These are phyloP conservation scores for Lamprotornis superbus DNA, from an alignment of 2,113 vertebrate species.

Conservation along the genomic window DNA sequence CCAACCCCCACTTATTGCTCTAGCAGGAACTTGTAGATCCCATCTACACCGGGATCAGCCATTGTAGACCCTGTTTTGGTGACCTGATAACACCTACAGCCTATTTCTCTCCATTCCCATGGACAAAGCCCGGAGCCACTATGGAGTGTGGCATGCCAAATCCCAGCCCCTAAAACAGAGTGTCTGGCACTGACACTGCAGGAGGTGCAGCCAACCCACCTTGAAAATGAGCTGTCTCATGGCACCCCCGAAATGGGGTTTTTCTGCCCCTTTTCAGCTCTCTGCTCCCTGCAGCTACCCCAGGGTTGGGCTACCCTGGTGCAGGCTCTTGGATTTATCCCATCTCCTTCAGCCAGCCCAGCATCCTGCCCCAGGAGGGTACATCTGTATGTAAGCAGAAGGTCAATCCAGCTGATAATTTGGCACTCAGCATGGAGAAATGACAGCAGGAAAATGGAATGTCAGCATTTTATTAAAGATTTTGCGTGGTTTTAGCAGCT, in stretches of 20 bases:
- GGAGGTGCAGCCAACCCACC: neutral
- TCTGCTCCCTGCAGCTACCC: neutral
- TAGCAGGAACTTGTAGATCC: neutral
- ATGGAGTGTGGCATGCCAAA: accelerated
- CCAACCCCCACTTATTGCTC: accelerated
- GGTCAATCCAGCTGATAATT: neutral
- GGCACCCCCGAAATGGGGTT: neutral
- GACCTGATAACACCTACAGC: no score
- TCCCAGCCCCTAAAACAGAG: neutral
- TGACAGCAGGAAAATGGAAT: neutral
- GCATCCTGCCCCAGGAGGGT: neutral
- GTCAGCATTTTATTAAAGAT: neutral
- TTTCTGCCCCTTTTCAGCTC: neutral
- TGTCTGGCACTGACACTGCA: neutral
- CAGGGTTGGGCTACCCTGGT: neutral
- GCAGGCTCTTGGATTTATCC: neutral
- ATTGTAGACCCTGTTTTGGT: neutral
- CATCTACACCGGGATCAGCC: neutral
- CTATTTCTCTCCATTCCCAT: neutral
- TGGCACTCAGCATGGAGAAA: neutral
- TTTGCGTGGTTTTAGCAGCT: neutral
- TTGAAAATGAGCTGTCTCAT: accelerated
- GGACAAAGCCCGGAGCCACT: accelerated
- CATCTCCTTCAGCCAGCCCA: neutral
- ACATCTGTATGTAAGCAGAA: neutral